Percentiles rank a stretch among this genome's conserved stretches.
phyloP scores from a whole-genome alignment of 2,113 vertebrate genomes.

The Numida meleagris region DNA sequence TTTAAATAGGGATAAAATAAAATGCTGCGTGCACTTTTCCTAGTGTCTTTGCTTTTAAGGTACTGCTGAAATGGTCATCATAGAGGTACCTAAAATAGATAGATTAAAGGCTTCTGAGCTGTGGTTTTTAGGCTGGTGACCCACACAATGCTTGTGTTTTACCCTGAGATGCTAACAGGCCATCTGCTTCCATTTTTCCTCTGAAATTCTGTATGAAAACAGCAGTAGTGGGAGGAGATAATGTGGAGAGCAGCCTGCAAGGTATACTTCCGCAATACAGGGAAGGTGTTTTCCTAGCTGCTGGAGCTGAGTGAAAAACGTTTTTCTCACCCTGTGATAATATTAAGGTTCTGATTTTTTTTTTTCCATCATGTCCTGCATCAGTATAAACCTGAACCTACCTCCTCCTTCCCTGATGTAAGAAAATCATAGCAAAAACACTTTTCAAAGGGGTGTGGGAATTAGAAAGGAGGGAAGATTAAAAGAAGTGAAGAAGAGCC shows the following conservation, averaged over 20 bases:
- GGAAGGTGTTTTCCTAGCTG: not conserved
- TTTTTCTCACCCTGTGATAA: constrained; percentile 18
- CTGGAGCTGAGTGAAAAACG: not conserved
- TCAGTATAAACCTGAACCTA: not conserved
- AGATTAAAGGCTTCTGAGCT: not conserved
- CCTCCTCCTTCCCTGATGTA: not conserved
- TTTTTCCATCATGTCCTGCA: not conserved
- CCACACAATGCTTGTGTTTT: not conserved
- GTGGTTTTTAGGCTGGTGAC: not conserved
- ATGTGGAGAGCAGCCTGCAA: not conserved
- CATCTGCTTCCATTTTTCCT: constrained; percentile 13
- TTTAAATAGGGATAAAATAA: not conserved
- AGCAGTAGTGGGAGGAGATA: not conserved
- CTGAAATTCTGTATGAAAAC: not conserved
- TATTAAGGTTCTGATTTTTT: not conserved
- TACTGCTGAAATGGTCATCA: not conserved
- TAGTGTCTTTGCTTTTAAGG: not conserved
- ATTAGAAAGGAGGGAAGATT: not conserved
- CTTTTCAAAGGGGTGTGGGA: not conserved
- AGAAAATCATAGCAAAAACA: not conserved
- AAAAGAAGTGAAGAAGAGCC: not conserved
- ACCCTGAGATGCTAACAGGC: not conserved
- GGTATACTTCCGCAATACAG: not conserved
- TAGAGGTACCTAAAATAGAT: not conserved
- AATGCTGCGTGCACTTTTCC: not conserved